Conservation (phyloP, 2,113 vertebrate species). For the Cephalophus harveyi region DNA sequence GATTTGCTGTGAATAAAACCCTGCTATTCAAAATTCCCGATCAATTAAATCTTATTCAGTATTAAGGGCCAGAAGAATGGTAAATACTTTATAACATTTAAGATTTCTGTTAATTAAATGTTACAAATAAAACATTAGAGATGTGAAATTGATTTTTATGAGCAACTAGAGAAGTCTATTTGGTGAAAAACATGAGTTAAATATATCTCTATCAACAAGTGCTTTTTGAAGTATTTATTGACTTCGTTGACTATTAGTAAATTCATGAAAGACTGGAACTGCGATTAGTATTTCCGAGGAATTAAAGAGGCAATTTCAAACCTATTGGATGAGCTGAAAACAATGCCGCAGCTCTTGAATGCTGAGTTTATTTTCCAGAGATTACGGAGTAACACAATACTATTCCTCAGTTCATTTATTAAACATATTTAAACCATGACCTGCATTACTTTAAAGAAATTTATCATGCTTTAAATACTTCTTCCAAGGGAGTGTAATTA, state of each 20-base stretch:
- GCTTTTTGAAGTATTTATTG: background rate
- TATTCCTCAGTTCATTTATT: background rate
- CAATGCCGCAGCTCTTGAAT: background rate
- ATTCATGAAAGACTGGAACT: background rate
- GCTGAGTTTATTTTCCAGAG: background rate
- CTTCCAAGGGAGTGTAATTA: background rate
- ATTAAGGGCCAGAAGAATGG: background rate
- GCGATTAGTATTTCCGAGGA: background rate
- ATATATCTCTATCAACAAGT: background rate
- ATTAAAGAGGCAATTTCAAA: background rate
- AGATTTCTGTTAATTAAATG: conserved; percentile 15
- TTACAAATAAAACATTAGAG: background rate
- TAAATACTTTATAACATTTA: background rate
- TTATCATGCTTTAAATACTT: background rate
- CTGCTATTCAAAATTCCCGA: background rate
- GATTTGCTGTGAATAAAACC: background rate
- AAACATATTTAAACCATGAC: background rate
- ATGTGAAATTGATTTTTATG: background rate
- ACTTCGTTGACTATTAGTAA: background rate
- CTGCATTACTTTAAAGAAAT: background rate
- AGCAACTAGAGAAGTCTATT: background rate
- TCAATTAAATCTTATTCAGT: background rate
- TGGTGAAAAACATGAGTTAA: background rate
- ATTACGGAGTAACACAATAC: background rate
- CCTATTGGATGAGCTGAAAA: background rate